Evolutionary conservation across 2,888 invertebrate species (phyloP).

Genomic region (Invenusta paracnida): DNA sequence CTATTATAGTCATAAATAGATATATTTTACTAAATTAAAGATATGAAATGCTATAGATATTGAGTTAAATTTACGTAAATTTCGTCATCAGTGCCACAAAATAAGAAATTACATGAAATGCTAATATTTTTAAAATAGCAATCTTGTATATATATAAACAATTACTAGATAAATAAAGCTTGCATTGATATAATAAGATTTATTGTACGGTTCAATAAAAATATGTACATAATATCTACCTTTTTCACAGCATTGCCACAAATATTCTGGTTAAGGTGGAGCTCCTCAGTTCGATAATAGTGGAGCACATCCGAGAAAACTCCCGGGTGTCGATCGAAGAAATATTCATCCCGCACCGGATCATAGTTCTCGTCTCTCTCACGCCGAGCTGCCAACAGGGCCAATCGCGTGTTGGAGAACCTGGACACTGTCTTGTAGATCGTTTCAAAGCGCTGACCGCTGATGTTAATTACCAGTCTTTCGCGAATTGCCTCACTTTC

Average conservation of each 20-base stretch:
- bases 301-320: slow-evolving; percentile 55
- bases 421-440: slow-evolving; percentile 51
- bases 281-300: slow-evolving; percentile 55
- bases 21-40: no score
- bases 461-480: slow-evolving; percentile 51
- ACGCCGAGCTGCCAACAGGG: slow-evolving; percentile 51
- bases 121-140: no score
- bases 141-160: no score
- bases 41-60: no score
- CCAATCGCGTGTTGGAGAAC: slow-evolving; percentile 54
- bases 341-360: slow-evolving; percentile 52
- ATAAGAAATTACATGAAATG: no score
- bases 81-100: no score
- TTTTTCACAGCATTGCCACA: slow-evolving; percentile 57
- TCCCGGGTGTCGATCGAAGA: slow-evolving; percentile 57
- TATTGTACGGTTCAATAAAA: not conserved
- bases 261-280: slow-evolving; percentile 55
- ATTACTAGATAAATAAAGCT: no score
- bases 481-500: not conserved
- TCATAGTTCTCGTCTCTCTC: slow-evolving; percentile 56
- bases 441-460: slow-evolving; percentile 55
- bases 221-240: slow-evolving; percentile 48
- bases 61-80: no score
- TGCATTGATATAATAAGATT: no score
- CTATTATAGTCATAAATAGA: no score